Evolutionary conservation across 35 echinoderm and acorn worm genomes (phyloP), one percentile per base, ranked within the genome.

Genomic region (Nesometra sesokonis): DNA sequence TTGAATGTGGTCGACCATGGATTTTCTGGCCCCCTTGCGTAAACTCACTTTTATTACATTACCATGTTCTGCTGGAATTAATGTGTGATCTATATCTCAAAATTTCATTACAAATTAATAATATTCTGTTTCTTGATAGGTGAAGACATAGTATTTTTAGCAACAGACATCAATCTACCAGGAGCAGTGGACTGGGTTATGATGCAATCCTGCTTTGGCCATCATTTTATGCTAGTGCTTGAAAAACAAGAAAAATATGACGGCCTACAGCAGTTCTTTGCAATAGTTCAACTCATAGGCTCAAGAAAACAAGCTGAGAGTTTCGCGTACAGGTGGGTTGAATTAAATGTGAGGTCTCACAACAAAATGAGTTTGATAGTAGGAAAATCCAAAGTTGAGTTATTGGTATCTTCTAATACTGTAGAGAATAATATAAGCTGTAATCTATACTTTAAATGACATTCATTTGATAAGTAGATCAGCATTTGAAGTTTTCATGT

Each of bases 201-300:
- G 95, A 98, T 98, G 95, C 95, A 98, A 67, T 94, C 92, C 76
- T 98, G 95, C 77, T 98, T 98, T 80, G 95, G 95, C 17, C 92
- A 98, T 88, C 92, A 98, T 57, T 98, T 98, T 77, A 98, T 98
- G 95, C 37, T 98, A 38, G 95, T 98, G 35, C 34, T 98, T 32
- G 95, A 98, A 83, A 98, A 98, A 81, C 95, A 98, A 46, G 95
- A 98, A 86, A 98, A 98, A 47, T 98, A 92, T 90, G 95, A 98
- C 77, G 92, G 95, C 32, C 90, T 91, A 23, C 95, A 94, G 37
- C 95, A 98, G 85, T 98, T 98, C 88, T 98, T 98, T 87, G 95
- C 95, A 79, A 98, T 98, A 86, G 95, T 98, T 37, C 95, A 98
- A 77, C 92, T 98, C 15, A 98, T 98, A 46, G 95, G 95, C 3